Conservation (phyloP, 2,797 vertebrate genomes). For the Coregonus suidteri region DNA sequence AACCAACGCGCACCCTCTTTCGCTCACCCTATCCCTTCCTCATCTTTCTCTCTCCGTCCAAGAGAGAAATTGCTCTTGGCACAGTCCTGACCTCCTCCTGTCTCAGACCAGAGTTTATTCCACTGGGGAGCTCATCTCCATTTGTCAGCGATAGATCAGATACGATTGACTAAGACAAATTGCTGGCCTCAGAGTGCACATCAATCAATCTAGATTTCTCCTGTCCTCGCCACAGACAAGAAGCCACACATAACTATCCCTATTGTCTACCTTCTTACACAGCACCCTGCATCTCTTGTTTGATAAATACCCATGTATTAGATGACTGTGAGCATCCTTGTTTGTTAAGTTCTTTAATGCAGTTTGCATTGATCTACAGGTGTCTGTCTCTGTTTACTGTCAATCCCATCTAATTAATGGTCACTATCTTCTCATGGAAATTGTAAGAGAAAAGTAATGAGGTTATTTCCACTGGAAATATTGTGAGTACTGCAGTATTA, state of each 20-base stretch:
- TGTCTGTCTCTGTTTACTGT: neutral
- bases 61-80: neutral
- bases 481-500: too few species aligned
- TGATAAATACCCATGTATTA: slow-evolving; percentile 39
- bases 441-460: too few species aligned
- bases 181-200: slow-evolving; percentile 64
- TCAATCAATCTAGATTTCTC: slow-evolving; percentile 66
- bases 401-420: too few species aligned
- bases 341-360: neutral
- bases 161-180: slow-evolving; percentile 69
- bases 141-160: slow-evolving; percentile 71
- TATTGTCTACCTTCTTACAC: slow-evolving; percentile 51
- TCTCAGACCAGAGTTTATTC: slow-evolving; percentile 52
- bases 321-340: neutral
- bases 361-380: neutral
- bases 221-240: slow-evolving; percentile 61
- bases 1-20: neutral
- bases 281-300: slow-evolving; percentile 48
- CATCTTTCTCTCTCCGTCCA: neutral
- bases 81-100: slow-evolving; percentile 9
- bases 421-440: too few species aligned
- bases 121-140: slow-evolving; percentile 52
- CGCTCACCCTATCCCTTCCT: neutral
- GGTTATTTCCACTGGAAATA: too few species aligned
- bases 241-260: slow-evolving; percentile 65